A percentile compares a stretch with the other conserved stretches of the same genome.
Evolutionary conservation across 2,797 vertebrate species (phyloP).

Genomic region (Aselliscus stoliczkanus): DNA sequence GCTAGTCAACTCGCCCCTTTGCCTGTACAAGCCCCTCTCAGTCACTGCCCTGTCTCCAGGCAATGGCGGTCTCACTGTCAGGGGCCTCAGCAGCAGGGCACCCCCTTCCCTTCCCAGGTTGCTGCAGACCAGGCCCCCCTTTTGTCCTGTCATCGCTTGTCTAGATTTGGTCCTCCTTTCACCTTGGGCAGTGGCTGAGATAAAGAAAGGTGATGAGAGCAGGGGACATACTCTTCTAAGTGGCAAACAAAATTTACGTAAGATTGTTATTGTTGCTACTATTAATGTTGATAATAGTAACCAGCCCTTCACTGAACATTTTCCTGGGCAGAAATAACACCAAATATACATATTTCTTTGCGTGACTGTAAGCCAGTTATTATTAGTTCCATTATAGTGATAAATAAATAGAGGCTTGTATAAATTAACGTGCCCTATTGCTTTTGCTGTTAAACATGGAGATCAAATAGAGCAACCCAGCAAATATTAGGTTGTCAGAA

Average conservation of each 20-base stretch:
- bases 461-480: not conserved
- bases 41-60: not conserved
- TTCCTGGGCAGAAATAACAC: not conserved
- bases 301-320: not conserved
- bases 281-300: not conserved
- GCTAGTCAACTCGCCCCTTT: not conserved
- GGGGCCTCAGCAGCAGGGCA: no score
- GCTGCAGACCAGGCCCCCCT: accelerated
- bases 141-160: not conserved
- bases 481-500: no score
- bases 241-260: not conserved
- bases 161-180: not conserved
- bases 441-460: not conserved
- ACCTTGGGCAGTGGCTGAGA: not conserved
- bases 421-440: not conserved
- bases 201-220: not conserved
- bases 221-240: no score
- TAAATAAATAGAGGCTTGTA: not conserved
- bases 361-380: not conserved
- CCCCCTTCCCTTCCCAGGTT: accelerated
- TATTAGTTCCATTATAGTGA: not conserved
- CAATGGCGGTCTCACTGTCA: no score
- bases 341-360: not conserved
- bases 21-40: not conserved
- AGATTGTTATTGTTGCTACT: not conserved